Evolutionary conservation across 2,113 vertebrate species (phyloP).

Genomic region (Brachypodius melanocephalos): DNA sequence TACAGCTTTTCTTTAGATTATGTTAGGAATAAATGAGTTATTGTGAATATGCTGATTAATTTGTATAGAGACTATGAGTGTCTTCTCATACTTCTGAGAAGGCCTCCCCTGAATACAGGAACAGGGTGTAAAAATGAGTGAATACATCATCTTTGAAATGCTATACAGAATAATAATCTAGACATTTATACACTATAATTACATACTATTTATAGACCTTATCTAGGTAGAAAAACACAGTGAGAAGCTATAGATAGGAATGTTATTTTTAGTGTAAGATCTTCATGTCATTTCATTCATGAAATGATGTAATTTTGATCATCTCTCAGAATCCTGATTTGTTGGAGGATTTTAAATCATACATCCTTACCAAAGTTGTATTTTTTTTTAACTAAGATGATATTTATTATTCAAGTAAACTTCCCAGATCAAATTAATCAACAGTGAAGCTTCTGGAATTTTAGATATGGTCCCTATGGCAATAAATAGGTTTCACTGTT

Average conservation of each 20-base stretch:
- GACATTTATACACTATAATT: neutral
- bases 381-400: neutral
- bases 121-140: neutral
- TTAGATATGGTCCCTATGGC: conserved; percentile 1
- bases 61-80: neutral
- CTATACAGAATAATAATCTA: conserved; percentile 1
- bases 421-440: conserved; percentile 37
- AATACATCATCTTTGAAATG: conserved; percentile 2
- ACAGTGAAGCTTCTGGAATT: neutral
- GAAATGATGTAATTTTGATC: neutral
- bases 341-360: neutral
- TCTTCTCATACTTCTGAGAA: neutral
- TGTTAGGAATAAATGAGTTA: neutral
- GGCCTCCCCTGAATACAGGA: neutral
- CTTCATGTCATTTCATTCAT: neutral
- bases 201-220: conserved; percentile 1
- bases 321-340: neutral
- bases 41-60: neutral
- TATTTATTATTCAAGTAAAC: conserved; percentile 38
- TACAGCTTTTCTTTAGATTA: neutral
- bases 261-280: conserved; percentile 26
- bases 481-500: conserved; percentile 18
- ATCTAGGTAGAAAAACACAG: neutral
- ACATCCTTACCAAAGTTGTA: neutral
- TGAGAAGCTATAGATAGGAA: conserved; percentile 4